A percentile compares a stretch with the other conserved stretches of the same genome.
Conservation (phyloP, 2,797 vertebrate genomes). For the Scleropages formosus region DNA sequence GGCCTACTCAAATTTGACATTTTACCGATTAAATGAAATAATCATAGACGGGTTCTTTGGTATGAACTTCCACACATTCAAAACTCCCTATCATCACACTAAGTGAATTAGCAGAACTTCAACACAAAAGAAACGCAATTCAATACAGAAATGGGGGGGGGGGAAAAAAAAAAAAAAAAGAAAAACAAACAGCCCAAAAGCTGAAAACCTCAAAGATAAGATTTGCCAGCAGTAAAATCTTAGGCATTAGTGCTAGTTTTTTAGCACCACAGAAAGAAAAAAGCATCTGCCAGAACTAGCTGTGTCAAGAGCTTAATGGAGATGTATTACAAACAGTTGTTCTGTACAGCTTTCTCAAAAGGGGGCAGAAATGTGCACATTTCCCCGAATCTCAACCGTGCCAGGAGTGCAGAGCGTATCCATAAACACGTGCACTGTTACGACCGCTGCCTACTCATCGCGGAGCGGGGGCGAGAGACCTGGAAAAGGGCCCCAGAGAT, state of each 20-base stretch:
- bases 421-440: constrained; percentile 27
- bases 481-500: constrained; percentile 30
- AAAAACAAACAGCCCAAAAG: not conserved
- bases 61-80: not conserved
- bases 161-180: not conserved
- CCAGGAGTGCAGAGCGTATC: constrained; percentile 27
- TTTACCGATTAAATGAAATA: not conserved
- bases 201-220: too few species aligned
- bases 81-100: not conserved
- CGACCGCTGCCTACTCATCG: constrained; percentile 31
- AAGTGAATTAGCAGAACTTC: not conserved
- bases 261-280: not conserved
- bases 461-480: constrained; percentile 28
- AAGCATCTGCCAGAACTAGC: too few species aligned
- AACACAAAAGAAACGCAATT: constrained; percentile 8
- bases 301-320: not conserved
- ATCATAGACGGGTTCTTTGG: not conserved
- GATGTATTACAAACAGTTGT: not conserved
- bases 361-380: not conserved
- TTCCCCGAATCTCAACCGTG: not conserved
- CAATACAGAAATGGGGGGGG: too few species aligned
- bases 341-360: not conserved
- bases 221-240: not conserved
- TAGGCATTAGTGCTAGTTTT: not conserved
- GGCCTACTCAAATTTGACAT: not conserved